A percentile compares a stretch with the other conserved stretches of the same genome.
Conservation (phyloP, 2,113 vertebrate genomes). For the Arizona elegans region DNA sequence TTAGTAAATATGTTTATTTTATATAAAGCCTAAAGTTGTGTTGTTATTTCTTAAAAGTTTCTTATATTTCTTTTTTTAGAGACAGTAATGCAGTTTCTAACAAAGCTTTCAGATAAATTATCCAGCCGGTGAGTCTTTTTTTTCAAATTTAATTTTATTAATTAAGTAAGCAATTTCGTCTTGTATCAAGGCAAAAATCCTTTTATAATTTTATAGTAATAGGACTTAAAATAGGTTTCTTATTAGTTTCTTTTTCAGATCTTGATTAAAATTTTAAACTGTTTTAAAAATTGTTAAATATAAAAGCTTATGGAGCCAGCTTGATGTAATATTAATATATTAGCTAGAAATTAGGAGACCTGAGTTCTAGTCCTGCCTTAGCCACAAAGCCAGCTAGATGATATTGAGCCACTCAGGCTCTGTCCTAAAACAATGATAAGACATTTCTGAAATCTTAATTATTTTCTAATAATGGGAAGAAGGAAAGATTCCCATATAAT, state of each 20-base stretch:
- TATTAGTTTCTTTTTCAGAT: background rate
- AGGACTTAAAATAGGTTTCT: background rate
- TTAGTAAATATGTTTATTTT: slow-evolving; percentile 1
- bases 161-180: background rate
- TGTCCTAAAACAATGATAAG: background rate
- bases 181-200: background rate
- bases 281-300: background rate
- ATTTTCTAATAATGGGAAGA: background rate
- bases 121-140: slow-evolving; percentile 78
- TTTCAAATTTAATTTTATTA: background rate
- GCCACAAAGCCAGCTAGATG: background rate
- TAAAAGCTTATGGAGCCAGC: background rate
- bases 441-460: background rate
- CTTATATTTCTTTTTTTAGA: slow-evolving; percentile 70
- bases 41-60: background rate
- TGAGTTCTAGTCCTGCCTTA: background rate
- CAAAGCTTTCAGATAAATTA: slow-evolving; percentile 87
- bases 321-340: background rate
- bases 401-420: background rate
- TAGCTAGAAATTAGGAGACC: background rate
- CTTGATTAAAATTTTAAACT: background rate
- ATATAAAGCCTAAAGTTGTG: background rate
- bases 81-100: slow-evolving; percentile 87
- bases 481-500: background rate
- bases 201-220: background rate